Evolutionary conservation across 2,797 vertebrate species (phyloP).

Genomic region (Sebastes kiyomatsui): DNA sequence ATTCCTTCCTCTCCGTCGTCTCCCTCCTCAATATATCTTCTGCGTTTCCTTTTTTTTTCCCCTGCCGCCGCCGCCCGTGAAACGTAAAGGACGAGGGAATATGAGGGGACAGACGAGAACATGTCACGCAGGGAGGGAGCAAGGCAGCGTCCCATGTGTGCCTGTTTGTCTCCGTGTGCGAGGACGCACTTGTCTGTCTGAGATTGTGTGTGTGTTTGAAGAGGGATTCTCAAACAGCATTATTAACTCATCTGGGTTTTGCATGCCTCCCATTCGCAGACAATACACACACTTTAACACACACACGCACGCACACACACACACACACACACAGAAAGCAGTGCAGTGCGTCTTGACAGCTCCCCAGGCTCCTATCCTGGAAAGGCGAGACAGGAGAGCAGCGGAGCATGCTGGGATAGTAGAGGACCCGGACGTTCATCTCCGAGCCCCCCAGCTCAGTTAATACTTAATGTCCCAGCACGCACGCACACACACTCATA

Average conservation of each 20-base stretch:
- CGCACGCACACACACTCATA: constrained; percentile 2
- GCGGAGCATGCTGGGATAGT: constrained; percentile 74
- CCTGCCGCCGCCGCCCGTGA: background rate
- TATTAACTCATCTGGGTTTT: constrained; percentile 79
- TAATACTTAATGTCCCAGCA: constrained; percentile 78
- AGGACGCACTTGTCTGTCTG: background rate
- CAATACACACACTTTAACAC: constrained; percentile 1
- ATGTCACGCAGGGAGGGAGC: constrained; percentile 43
- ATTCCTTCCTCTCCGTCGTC: constrained; percentile 38
- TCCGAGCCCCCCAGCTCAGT: constrained; percentile 73
- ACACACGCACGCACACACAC: background rate
- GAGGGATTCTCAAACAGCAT: constrained; percentile 73
- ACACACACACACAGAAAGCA: constrained; percentile 25
- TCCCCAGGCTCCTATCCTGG: constrained; percentile 81
- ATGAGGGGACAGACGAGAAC: constrained; percentile 60
- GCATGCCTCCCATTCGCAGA: constrained; percentile 53
- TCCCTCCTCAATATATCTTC: constrained; percentile 31
- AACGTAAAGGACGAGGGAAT: constrained; percentile 46
- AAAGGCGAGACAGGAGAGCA: constrained; percentile 77
- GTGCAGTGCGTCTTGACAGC: constrained; percentile 72
- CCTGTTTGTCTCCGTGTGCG: background rate
- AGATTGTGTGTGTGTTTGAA: constrained; percentile 46
- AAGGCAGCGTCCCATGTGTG: background rate
- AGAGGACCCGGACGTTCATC: constrained; percentile 73
- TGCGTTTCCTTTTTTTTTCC: background rate